Evolutionary conservation across 2,797 vertebrate species (phyloP).

Genomic region (Onychomys leucogaster): DNA sequence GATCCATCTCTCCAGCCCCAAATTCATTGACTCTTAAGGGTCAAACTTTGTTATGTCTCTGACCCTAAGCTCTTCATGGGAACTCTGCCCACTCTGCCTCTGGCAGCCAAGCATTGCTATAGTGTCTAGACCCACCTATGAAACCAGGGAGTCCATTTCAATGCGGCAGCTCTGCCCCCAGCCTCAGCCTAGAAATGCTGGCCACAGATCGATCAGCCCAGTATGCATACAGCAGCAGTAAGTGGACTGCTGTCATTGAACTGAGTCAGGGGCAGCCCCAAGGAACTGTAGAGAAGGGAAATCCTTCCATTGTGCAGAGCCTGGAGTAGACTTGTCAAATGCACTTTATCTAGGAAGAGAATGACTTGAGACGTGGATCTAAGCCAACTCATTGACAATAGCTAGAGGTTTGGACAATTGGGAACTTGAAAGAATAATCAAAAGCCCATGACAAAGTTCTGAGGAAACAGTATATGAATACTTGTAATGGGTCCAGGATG

Average conservation of each 20-base stretch:
- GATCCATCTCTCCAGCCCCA: neutral
- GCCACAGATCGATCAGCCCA: neutral
- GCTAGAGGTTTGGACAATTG: conserved; percentile 36
- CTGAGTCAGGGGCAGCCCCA: neutral
- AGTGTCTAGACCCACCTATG: neutral
- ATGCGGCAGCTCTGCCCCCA: neutral
- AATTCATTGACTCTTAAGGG: neutral
- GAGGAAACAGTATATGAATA: neutral
- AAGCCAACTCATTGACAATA: conserved; percentile 41
- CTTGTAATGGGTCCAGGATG: conserved; percentile 34
- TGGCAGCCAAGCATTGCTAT: neutral
- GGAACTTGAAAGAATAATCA: conserved; percentile 26
- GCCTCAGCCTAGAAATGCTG: neutral
- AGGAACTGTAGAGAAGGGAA: conserved; percentile 3
- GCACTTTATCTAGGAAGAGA: conserved; percentile 56
- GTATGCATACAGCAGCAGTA: neutral
- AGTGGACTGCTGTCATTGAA: neutral
- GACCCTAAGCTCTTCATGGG: neutral
- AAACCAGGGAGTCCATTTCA: neutral
- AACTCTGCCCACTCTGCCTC: neutral
- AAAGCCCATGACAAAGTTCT: conserved; percentile 17
- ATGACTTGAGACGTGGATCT: neutral
- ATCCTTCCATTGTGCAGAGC: conserved; percentile 45
- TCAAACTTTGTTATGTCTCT: neutral
- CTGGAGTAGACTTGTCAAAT: conserved; percentile 11